phyloP scores from a whole-genome alignment of 2,113 vertebrate species.

The Mastomys natalensis region DNA sequence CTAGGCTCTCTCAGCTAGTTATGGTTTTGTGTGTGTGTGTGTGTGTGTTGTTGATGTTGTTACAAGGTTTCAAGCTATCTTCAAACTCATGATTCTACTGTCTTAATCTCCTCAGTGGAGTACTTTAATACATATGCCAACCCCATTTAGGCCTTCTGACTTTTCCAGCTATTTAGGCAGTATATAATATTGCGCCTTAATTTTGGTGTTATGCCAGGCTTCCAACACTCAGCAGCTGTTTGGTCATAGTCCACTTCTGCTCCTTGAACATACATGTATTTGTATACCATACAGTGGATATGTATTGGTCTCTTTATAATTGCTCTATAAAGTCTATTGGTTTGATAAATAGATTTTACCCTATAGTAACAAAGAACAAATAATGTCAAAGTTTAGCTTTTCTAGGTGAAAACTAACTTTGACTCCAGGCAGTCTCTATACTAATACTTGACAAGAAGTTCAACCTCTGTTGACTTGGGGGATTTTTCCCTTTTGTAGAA shows the following conservation, averaged over 20 bases:
- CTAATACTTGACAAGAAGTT: neutral
- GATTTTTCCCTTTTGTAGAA: neutral
- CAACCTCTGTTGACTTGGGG: neutral
- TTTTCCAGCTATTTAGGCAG: neutral
- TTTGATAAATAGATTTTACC: neutral
- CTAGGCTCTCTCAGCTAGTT: neutral
- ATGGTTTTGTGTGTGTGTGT: neutral
- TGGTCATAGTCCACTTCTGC: neutral
- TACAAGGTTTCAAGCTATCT: neutral
- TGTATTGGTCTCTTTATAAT: neutral
- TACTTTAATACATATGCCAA: neutral
- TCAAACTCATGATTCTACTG: neutral
- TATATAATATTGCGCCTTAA: neutral
- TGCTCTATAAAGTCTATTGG: neutral
- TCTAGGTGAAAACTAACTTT: neutral
- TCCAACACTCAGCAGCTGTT: neutral
- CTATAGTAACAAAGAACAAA: neutral
- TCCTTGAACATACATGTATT: neutral
- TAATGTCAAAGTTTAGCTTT: neutral
- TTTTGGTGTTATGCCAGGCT: neutral
- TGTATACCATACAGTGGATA: neutral
- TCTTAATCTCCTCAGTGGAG: neutral
- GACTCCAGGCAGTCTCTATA: neutral
- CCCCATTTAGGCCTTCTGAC: neutral
- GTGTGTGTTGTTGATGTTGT: neutral